Evolutionary conservation across 2,113 vertebrate species (phyloP).

Genomic region (Bolborhynchus lineola): DNA sequence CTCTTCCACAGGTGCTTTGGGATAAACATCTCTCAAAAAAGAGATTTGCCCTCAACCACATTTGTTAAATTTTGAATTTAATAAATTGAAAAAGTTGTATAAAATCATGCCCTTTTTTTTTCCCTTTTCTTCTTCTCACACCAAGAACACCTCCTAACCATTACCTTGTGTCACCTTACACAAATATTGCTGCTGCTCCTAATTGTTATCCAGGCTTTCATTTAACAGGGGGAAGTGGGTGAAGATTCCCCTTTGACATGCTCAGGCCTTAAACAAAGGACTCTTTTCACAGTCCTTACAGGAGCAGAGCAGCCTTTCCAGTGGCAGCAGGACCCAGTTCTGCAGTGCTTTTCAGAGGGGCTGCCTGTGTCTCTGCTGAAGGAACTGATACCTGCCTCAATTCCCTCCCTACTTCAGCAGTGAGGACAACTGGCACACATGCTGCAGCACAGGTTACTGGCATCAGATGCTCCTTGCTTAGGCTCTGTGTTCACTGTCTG

Average conservation of each 20-base stretch:
- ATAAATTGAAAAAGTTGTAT: background rate
- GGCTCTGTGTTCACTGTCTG: fast-evolving
- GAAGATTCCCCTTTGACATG: background rate
- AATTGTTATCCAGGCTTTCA: background rate
- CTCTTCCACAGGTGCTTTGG: background rate
- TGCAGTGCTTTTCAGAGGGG: background rate
- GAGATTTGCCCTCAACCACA: background rate
- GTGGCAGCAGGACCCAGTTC: background rate
- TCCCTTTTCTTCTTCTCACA: background rate
- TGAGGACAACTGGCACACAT: fast-evolving
- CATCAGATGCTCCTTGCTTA: fast-evolving
- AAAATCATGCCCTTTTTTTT: background rate
- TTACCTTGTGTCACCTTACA: background rate
- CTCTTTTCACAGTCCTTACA: background rate
- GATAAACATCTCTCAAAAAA: background rate
- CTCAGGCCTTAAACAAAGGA: background rate
- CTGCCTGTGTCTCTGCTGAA: background rate
- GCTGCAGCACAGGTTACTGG: background rate
- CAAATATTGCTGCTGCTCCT: background rate
- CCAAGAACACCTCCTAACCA: fast-evolving
- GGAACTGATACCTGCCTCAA: background rate
- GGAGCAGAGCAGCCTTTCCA: background rate
- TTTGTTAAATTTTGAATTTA: background rate
- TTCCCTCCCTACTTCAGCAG: background rate
- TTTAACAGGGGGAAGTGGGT: background rate